These are phyloP conservation scores for Rapana venosa DNA, from an alignment of 2,888 invertebrate species.

Conservation along the genomic window DNA sequence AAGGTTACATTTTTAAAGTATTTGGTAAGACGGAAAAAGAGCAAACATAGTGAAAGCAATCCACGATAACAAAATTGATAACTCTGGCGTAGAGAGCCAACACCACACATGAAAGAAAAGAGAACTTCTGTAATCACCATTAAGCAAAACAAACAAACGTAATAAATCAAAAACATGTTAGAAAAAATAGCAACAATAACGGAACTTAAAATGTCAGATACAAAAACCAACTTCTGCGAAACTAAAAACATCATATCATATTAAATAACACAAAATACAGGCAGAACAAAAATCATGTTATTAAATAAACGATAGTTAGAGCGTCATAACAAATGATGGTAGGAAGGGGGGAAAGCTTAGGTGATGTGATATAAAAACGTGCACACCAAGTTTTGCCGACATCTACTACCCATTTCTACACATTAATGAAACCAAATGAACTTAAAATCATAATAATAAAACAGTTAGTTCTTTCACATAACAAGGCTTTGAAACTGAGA, in stretches of 20 bases:
- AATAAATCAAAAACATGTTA: not conserved
- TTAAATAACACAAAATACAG: not conserved
- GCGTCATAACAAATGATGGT: not conserved
- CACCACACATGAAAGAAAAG: no score
- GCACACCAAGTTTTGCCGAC: slow-evolving; percentile 2
- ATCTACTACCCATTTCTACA: slow-evolving; percentile 24
- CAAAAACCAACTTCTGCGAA: not conserved
- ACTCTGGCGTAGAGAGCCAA: no score
- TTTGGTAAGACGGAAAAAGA: no score
- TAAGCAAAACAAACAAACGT: not conserved
- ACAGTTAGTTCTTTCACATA: slow-evolving; percentile 38
- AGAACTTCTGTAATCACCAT: no score
- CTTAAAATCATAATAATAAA: slow-evolving; percentile 16
- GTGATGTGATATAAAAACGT: slow-evolving; percentile 10
- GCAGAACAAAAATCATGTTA: slow-evolving; percentile 1
- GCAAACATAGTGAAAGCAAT: no score
- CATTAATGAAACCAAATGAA: slow-evolving; percentile 24
- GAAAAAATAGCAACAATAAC: not conserved
- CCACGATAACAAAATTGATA: no score
- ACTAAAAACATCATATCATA: no score
- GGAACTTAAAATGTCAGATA: not conserved
- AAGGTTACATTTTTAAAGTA: no score
- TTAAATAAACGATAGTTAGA: not conserved
- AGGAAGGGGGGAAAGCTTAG: not conserved
- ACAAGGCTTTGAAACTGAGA: slow-evolving; percentile 45